Evolutionary conservation across 2,888 invertebrate species (phyloP).

Genomic region (Rhagophthalmus giganteus): DNA sequence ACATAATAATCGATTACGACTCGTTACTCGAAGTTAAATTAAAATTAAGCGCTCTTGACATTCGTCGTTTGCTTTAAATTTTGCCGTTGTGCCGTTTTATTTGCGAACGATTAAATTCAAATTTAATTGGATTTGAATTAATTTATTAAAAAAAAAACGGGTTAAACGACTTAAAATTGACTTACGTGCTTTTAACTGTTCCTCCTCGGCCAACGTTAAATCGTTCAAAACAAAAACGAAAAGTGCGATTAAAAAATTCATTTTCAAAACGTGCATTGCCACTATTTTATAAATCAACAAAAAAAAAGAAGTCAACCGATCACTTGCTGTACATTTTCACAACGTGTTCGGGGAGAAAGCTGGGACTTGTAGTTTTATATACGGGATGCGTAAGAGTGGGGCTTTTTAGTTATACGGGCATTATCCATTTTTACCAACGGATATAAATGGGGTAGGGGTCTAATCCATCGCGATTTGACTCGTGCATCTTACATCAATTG

Average conservation of each 20-base stretch:
- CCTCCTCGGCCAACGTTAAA: background rate
- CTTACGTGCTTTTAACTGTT: slow-evolving; percentile 8
- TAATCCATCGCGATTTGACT: too few relatives aligned
- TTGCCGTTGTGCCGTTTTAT: too few relatives aligned
- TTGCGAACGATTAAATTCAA: background rate
- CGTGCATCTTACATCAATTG: too few relatives aligned
- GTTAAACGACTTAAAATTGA: background rate
- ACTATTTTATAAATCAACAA: slow-evolving; percentile 6
- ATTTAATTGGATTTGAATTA: background rate
- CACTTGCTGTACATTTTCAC: slow-evolving; percentile 25
- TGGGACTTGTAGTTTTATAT: slow-evolving; percentile 33
- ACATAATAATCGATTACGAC: too few relatives aligned
- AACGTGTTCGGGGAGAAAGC: slow-evolving; percentile 30
- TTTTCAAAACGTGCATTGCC: background rate
- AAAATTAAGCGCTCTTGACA: too few relatives aligned
- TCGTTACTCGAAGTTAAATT: too few relatives aligned
- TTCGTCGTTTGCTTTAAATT: too few relatives aligned
- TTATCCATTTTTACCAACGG: too few relatives aligned
- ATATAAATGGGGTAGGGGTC: too few relatives aligned
- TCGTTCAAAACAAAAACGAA: background rate
- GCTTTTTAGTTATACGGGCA: too few relatives aligned
- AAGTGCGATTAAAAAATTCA: slow-evolving; percentile 1
- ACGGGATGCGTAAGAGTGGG: slow-evolving; percentile 28
- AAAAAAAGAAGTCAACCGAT: too few relatives aligned
- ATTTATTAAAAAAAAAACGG: background rate